Base-by-base conservation (phyloP, 2,888 invertebrate genomes). In the Euplagia quadripunctaria region DNA sequence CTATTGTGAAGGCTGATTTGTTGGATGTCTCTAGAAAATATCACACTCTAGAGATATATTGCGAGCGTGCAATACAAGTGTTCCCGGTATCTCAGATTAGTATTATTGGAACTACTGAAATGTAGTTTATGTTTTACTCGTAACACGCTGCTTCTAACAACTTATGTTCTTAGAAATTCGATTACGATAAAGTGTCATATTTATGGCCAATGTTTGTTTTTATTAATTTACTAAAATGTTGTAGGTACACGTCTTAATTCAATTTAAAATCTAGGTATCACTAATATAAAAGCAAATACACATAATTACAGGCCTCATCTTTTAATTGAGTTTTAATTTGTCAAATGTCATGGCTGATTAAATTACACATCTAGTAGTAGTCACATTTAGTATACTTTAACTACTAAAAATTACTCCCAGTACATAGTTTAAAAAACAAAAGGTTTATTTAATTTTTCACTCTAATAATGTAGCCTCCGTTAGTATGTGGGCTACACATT, bases 1-100 rank as follows among this genome's bases (percentile, higher is more conserved):
- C 87, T 85, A 85, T 87, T 88, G 87, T 86, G 77, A 72, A 78
- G 78, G 72, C 82, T 86, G 88, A 89, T 89, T 89, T 88, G 88
- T 86, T 84, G 81, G 79, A 74, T 79, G 83, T 79, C 81, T 76
- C 77, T 84, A 78, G 84, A 82, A 85, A 80, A 80, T 82, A 85
- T 83, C 81, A 81, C 76, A 71, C 84, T 78, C 79, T 79, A 81
- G 83, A 80, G 85, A 82, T 80, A 82, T 83, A 79, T 79, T 72
- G 77, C 31, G 75, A 82, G 73, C 66, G 72, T 72, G 73, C 58
- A 61, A 81, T 67, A 66, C 65, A 71, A 69, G 55, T 72, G 31
- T 68, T 77, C 67, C 17, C 61, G 68, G 42, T 76, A 80, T 76
- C 72, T 52, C 6, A 68, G 64, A 41, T 70, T 74, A 68, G 71